Conservation (phyloP, 2,797 vertebrate genomes). For the Falco naumanni region DNA sequence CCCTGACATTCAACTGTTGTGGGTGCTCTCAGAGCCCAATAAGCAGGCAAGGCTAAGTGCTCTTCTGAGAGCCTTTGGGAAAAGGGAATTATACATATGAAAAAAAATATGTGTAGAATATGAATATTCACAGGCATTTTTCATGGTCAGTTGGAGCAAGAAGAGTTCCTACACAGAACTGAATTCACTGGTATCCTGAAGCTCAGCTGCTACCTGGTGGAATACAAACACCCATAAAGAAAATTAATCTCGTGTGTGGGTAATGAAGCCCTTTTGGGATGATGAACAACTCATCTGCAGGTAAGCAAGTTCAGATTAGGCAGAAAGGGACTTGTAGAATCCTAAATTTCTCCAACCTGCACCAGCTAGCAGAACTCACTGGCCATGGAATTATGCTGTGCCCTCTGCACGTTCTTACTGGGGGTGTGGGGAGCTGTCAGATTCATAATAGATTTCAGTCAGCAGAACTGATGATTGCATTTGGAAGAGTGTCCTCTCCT, state of each 20-base stretch:
- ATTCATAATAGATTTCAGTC: background rate
- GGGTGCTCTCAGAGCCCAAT: background rate
- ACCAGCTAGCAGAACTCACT: background rate
- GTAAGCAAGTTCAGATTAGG: background rate
- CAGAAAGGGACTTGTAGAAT: background rate
- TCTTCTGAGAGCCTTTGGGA: background rate
- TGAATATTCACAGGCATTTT: background rate
- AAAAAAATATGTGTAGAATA: background rate
- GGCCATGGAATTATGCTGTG: background rate
- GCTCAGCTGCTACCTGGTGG: background rate
- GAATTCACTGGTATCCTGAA: background rate
- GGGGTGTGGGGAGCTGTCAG: accelerated
- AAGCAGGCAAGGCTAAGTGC: background rate
- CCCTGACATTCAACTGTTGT: background rate
- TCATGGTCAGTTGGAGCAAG: background rate
- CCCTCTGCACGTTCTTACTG: background rate
- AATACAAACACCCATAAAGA: background rate
- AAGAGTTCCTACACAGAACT: background rate
- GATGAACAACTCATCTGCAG: background rate
- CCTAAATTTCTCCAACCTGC: background rate
- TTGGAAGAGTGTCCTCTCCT: background rate
- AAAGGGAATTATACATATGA: background rate
- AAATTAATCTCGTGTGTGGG: background rate
- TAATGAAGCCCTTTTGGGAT: background rate
- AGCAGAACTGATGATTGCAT: background rate